Percentiles rank a stretch among this genome's conserved stretches.
phyloP scores from a whole-genome alignment of 2,888 invertebrate species.

The Empis stercorea region DNA sequence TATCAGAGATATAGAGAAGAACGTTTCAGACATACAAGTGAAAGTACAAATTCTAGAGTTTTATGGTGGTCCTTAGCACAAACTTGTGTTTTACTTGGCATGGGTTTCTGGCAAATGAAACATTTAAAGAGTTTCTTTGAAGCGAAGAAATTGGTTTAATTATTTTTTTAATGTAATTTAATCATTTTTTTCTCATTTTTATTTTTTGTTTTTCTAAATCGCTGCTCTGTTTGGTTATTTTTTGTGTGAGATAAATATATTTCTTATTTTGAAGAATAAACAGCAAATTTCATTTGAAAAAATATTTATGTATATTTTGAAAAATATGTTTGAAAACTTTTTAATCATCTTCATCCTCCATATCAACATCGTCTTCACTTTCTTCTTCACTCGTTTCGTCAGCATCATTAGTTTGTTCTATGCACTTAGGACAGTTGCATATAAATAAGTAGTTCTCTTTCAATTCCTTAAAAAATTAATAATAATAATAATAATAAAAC shows the following conservation, averaged over 20 bases:
- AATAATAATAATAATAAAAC: constrained; percentile 14
- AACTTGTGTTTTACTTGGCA: constrained; percentile 73
- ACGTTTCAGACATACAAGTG: constrained; percentile 92
- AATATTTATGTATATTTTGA: no score
- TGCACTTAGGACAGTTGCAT: constrained; percentile 72
- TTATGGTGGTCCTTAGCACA: constrained; percentile 96
- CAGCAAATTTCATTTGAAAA: no score
- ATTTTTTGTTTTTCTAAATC: no score
- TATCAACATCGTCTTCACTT: constrained; percentile 38
- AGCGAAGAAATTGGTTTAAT: constrained; percentile 92
- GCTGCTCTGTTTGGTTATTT: no score
- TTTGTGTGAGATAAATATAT: no score
- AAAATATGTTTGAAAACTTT: no score
- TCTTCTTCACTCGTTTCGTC: constrained; percentile 77
- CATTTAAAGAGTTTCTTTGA: constrained; percentile 99
- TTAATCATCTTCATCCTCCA: constrained; percentile 16
- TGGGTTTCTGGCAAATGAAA: constrained; percentile 99
- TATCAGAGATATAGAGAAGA: constrained; percentile 98
- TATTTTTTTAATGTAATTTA: background rate
- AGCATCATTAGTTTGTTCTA: constrained; percentile 54
- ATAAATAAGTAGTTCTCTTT: constrained; percentile 70
- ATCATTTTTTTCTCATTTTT: no score
- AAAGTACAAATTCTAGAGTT: constrained; percentile 90
- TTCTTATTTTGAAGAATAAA: no score
- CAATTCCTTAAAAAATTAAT: constrained; percentile 34